Base-by-base conservation (phyloP, 2,797 vertebrate genomes). In the Pangasius djambal region DNA sequence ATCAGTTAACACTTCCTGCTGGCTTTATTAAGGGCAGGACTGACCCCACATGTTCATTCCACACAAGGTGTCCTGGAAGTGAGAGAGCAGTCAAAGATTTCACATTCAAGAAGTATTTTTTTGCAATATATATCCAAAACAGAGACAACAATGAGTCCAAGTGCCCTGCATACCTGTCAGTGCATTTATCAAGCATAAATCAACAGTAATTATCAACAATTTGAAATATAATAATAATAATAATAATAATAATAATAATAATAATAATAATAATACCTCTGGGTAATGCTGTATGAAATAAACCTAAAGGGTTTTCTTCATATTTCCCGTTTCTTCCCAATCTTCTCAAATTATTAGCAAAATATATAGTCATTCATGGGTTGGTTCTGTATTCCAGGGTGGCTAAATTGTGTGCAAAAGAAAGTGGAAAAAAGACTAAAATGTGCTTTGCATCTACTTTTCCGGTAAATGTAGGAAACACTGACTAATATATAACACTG, bases 1-100 rank as follows among this genome's bases (percentile, higher is more conserved):
- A 79, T 87, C 86, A 78, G 82, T 90, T 90, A 89, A 88, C 83
- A 48, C 88, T 77, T 90, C 85, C 87, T 89, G 88, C 59, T 83
- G 48, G 65, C 74, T 61, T 87, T 85, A 34, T n/a, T 57, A 70
- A 78, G 86, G 77, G 50, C 34, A 18, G 13, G 57, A 69, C 34
- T 63, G n/a, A 83, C 77, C 81, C 72, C 6, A 50, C 69, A 44
- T 88, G 55, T 50, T 75, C 86, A 34, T 69, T 85, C n/a, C 44
- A 67, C 16, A 84, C 61, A 84, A 84, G 82, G 82, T 83, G 82
- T 83, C 82, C 61, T 67, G 82, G 4, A 67, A 67, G 65, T 37
- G 44, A 52, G n/a, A 69, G 25, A 20, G 15, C 61, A 83, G 81
- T 44, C 81, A 50, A 69, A 48, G 15, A 22, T 28, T 44, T 61